phyloP scores from a whole-genome alignment of 1,140 invertebrate genomes.

The Drosophila virilis region DNA sequence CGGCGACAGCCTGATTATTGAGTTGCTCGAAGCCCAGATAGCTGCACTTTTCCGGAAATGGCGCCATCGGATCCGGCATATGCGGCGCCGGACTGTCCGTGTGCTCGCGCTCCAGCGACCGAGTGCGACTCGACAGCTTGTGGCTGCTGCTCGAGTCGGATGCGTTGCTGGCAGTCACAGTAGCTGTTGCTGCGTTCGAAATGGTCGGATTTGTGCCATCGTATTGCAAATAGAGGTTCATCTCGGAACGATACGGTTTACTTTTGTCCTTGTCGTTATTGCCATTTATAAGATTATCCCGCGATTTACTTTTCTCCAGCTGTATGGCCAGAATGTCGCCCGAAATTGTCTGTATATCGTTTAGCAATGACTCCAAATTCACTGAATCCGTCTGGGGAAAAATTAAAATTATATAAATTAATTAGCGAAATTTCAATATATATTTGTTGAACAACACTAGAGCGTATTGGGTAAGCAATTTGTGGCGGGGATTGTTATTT shows the following conservation, averaged over 20 bases:
- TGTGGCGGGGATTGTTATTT: neutral
- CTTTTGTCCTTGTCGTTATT: constrained; percentile 55
- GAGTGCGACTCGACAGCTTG: constrained; percentile 59
- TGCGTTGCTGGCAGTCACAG: constrained; percentile 21
- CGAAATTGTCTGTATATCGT: constrained; percentile 85
- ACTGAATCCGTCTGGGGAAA: constrained; percentile 73
- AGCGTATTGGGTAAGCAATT: neutral
- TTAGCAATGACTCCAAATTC: constrained; percentile 85
- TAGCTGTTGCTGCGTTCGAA: constrained; percentile 34
- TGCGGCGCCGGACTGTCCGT: constrained; percentile 80
- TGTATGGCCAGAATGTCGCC: constrained; percentile 84
- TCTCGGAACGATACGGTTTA: constrained; percentile 82
- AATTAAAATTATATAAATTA: neutral
- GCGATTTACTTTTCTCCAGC: constrained; percentile 72
- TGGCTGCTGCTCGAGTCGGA: constrained; percentile 41
- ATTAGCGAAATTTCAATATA: neutral
- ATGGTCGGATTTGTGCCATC: constrained; percentile 63
- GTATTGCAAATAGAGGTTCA: constrained; percentile 79
- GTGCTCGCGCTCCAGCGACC: constrained; percentile 65
- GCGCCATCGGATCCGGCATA: constrained; percentile 79
- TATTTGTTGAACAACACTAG: neutral
- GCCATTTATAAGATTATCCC: constrained; percentile 59
- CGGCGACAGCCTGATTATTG: constrained; percentile 62
- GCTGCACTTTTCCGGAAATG: constrained; percentile 77
- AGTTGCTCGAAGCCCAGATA: constrained; percentile 79